phyloP scores from a whole-genome alignment of 2,797 vertebrate species.

The Cyprinodon diabolis region DNA sequence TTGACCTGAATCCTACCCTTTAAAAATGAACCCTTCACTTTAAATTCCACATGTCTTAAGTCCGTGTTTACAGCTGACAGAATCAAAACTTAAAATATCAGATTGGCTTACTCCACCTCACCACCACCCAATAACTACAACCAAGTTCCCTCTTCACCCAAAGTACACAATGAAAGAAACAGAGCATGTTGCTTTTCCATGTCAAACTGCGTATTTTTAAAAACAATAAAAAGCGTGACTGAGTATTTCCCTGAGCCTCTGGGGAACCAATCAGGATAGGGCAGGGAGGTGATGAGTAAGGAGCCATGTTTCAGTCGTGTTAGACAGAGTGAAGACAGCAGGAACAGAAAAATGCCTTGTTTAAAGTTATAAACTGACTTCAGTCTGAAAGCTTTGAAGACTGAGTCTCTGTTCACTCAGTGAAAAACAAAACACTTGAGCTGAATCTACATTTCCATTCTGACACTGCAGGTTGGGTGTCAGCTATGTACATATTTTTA shows the following conservation, averaged over 20 bases:
- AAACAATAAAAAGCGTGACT: slow-evolving; percentile 30
- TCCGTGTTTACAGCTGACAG: background rate
- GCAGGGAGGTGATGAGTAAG: slow-evolving; percentile 36
- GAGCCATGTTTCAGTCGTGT: slow-evolving; percentile 48
- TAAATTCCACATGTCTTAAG: background rate
- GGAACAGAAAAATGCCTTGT: slow-evolving; percentile 62
- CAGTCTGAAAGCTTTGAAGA: slow-evolving; percentile 67
- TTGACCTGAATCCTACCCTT: background rate
- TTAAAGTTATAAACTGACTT: slow-evolving; percentile 68
- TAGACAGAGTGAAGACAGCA: slow-evolving; percentile 50
- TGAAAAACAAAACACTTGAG: slow-evolving; percentile 46
- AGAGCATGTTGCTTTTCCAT: slow-evolving; percentile 23
- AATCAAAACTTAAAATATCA: background rate
- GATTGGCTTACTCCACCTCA: background rate
- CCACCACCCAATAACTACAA: background rate
- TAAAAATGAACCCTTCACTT: background rate
- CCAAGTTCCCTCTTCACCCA: background rate
- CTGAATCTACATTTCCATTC: slow-evolving; percentile 48
- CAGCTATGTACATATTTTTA: slow-evolving; percentile 29
- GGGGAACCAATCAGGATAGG: slow-evolving; percentile 58
- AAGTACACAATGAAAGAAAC: slow-evolving; percentile 31
- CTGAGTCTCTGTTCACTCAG: slow-evolving; percentile 33
- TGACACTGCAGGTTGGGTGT: slow-evolving; percentile 15
- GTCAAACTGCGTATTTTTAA: slow-evolving; percentile 41
- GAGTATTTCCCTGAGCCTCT: slow-evolving; percentile 40